Percentiles rank a stretch among this genome's conserved stretches.
Evolutionary conservation across 2,113 vertebrate genomes (phyloP).

Genomic region (Pristiophorus japonicus): DNA sequence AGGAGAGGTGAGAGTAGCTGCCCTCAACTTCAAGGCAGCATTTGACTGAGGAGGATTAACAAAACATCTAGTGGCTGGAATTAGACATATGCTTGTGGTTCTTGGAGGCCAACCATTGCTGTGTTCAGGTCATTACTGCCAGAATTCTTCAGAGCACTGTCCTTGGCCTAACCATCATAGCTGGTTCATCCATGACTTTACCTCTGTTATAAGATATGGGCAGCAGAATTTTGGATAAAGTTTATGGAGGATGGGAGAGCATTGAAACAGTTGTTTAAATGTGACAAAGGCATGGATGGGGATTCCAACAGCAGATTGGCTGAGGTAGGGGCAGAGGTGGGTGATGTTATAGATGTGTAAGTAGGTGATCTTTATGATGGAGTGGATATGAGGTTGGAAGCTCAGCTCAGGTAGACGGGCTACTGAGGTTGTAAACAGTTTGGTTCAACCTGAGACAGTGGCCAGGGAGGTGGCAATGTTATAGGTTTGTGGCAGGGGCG

Average conservation of each 20-base stretch:
- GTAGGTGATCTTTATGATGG: not conserved
- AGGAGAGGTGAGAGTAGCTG: not conserved
- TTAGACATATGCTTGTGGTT: not conserved
- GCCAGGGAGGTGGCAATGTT: not conserved
- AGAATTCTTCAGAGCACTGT: not conserved
- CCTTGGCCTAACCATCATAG: not conserved
- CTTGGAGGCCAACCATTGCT: not conserved
- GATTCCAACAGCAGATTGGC: not conserved
- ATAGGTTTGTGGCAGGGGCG: not conserved
- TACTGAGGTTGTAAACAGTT: not conserved
- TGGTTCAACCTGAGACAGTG: no score
- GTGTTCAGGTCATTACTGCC: not conserved
- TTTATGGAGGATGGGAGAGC: not conserved
- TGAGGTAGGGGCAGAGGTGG: not conserved
- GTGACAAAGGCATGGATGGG: not conserved
- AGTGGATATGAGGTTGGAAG: not conserved
- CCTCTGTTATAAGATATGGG: not conserved
- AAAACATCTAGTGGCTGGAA: not conserved
- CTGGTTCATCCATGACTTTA: not conserved
- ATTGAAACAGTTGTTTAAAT: not conserved
- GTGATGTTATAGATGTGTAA: not conserved
- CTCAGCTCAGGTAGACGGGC: not conserved
- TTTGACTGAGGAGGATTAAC: not conserved
- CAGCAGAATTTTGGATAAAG: not conserved
- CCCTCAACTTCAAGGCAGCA: not conserved